A percentile compares a stretch with the other conserved stretches of the same genome.
Conservation (phyloP, 2,797 vertebrate genomes). For the Falco concolor region DNA sequence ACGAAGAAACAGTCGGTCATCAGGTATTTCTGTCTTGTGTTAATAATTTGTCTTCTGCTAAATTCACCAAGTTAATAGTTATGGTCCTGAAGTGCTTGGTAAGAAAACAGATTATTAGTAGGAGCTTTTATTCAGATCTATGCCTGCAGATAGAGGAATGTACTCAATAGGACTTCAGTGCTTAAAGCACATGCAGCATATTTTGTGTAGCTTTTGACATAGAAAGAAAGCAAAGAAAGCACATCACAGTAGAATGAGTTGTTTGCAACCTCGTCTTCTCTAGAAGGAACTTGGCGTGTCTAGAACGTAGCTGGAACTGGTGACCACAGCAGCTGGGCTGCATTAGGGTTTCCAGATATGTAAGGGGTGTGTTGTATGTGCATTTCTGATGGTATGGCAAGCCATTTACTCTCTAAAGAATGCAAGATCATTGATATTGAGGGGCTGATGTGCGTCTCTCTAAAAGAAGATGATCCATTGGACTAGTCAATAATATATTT, state of each 20-base stretch:
- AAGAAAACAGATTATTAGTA: background rate
- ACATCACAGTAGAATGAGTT: background rate
- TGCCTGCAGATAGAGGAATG: background rate
- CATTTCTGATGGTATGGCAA: background rate
- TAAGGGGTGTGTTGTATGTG: accelerated
- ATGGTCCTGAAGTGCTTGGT: background rate
- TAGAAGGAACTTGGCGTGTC: background rate
- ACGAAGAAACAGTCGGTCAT: background rate
- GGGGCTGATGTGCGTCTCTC: background rate
- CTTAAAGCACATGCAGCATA: background rate
- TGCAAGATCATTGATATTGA: background rate
- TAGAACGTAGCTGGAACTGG: background rate
- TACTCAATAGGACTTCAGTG: background rate
- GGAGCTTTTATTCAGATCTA: background rate
- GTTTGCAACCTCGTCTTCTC: background rate
- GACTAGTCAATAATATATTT: background rate
- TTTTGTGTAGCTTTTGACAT: background rate
- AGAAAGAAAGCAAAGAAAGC: background rate
- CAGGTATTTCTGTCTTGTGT: background rate
- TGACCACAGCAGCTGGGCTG: background rate
- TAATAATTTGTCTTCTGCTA: background rate
- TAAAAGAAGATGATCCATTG: background rate
- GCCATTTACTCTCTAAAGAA: background rate
- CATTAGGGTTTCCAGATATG: background rate
- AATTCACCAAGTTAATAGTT: background rate